Evolutionary conservation across 1,140 invertebrate species (phyloP), one percentile per base, ranked within the genome.

Genomic region (Carposina sasakii): DNA sequence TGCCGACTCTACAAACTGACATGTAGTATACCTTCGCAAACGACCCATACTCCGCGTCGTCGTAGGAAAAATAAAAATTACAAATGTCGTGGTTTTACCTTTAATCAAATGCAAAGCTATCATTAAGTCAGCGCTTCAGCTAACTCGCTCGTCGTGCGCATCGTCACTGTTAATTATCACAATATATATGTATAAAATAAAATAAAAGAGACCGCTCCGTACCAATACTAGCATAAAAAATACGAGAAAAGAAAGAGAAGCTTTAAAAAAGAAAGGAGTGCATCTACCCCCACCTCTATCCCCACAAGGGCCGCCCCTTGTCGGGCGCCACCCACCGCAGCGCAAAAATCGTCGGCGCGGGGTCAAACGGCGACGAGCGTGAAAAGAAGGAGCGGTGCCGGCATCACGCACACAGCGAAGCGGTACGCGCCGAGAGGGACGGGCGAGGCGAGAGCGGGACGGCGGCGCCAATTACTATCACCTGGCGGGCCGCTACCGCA

Each of bases 201-300:
- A 81, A 77, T 77, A 77, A 83, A 81, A 75, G 76, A 71, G 73
- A 75, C 71, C 79, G 76, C 72, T 76, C 54, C 68, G 63, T 72
- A 77, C 70, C 73, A 70, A 76, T 78, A 71, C 67, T 70, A 67
- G 72, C 71, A 75, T 78, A 83, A 81, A 83, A 83, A 81, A 83
- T 77, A 76, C 71, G 72, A 79, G 77, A 81, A 81, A 83, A 83
- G 79, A 83, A 83, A 81, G 79, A 83, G 79, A 83, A 76, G 73
- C 79, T 77, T 83, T 75, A 78, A 83, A 82, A 82, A 82, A 81
- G 77, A 78, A 81, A 82, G 76, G 76, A 81, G 78, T 77, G 76
- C 76, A 78, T 78, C 71, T 73, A 67, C 70, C 66, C 78, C 76
- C 71, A 68, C 73, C 62, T 63, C 53, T 47, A 52, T 26, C 63